These are phyloP conservation scores for Carcinoscorpius rotundicauda DNA, from an alignment of 1,140 invertebrate species.

Conservation along the genomic window DNA sequence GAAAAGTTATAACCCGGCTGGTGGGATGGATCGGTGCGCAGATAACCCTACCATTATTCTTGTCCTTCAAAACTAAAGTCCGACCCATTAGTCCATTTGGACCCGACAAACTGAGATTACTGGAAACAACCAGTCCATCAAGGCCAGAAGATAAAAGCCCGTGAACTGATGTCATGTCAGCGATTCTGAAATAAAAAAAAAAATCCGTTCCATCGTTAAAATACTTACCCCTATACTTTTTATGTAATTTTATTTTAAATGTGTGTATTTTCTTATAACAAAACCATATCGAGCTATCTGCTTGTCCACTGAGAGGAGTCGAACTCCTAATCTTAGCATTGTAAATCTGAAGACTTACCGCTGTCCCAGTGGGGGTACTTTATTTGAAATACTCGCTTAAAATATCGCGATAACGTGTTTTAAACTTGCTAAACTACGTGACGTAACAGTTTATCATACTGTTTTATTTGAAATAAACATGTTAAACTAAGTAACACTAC, in stretches of 20 bases:
- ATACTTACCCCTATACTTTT: too few species aligned
- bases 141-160: conserved; percentile 8
- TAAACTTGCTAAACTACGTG: too few species aligned
- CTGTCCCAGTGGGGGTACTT: too few species aligned
- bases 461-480: too few species aligned
- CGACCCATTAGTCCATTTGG: conserved; percentile 12
- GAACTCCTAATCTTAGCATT: background rate
- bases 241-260: background rate
- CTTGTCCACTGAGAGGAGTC: background rate
- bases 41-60: conserved; percentile 10
- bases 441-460: too few species aligned
- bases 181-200: background rate
- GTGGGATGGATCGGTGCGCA: conserved; percentile 18
- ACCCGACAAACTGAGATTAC: conserved; percentile 5
- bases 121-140: conserved; percentile 11
- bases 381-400: background rate
- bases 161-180: conserved; percentile 15
- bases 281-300: background rate
- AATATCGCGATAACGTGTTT: too few species aligned
- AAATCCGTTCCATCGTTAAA: too few species aligned
- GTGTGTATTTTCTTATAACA: background rate
- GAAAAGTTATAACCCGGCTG: background rate
- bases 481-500: too few species aligned
- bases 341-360: too few species aligned
- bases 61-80: conserved; percentile 16